Base-by-base conservation (phyloP, 2,113 vertebrate species). In the Notarius quadriscutis region DNA sequence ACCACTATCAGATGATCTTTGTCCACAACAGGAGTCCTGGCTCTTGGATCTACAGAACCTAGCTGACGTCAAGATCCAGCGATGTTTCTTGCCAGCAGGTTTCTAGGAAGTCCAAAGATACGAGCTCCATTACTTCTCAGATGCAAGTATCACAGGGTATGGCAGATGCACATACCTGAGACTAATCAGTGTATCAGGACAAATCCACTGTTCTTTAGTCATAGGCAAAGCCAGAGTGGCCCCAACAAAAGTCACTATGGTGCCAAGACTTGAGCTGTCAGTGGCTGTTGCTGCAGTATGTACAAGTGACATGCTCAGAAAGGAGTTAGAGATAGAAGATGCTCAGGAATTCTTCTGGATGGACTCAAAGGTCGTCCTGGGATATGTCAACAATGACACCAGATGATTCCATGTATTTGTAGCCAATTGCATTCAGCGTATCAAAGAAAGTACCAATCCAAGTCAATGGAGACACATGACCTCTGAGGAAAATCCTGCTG, bases 341-440 rank as follows among this genome's bases (percentile, higher is more conserved):
- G 9, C 51, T 10, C 51, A 53, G 51, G 51, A 53, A 53, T 53
- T 53, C 51, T 53, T 53, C 51, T 53, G 51, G 51, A 53, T 6
- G 1, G 51, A 53, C 9, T 86, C 84, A 6, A 81, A 62, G 12
- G 86, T 82, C 5, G 50, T 86, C 4, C 62, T 86, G 27, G 86
- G 51, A 53, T 53, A 53, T 1, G 7, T 53, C 6, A 53, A 10
- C 0, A 53, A 53, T 53, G 51, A 53, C 1, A 0, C 51, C 51
- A 53, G 9, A 10, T 1, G 51, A 10, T 90, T 88, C 50, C 84
- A 88, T 51, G 72, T 88, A 11, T 88, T 88, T 71, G 87, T 88
- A 55, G 87, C 72, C 5, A 90, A 90, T 34, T 53, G 55, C 5
- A 74, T 89, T 58, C 84, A 89, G 48, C 63, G 50, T 4, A 85